These are phyloP conservation scores for Hemicentrotus pulcherrimus DNA, from an alignment of 35 echinoderm and acorn worm genomes.

Conservation along the genomic window DNA sequence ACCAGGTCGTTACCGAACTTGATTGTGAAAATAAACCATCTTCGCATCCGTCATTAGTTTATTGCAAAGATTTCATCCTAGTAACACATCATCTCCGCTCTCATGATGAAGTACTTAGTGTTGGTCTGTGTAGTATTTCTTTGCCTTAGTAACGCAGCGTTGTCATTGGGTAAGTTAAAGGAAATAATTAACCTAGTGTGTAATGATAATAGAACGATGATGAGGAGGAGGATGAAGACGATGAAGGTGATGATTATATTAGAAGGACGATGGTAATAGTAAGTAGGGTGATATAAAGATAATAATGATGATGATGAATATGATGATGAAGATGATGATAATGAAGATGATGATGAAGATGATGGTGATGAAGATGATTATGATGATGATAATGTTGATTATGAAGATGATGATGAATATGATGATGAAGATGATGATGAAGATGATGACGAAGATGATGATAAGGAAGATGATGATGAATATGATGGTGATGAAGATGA, in stretches of 20 bases:
- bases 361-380: neutral
- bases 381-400: neutral
- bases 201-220: neutral
- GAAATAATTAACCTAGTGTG: neutral
- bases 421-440: neutral
- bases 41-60: neutral
- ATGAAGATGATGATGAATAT: neutral
- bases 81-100: neutral
- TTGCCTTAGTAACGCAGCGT: neutral
- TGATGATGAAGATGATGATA: neutral
- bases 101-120: neutral
- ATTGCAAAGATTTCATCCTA: neutral
- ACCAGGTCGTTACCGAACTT: neutral
- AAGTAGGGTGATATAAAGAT: neutral
- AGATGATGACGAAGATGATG: neutral
- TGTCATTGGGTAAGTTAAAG: neutral
- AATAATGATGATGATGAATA: neutral
- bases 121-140: neutral
- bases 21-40: neutral
- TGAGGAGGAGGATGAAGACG: neutral
- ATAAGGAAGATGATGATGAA: neutral
- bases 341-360: neutral
- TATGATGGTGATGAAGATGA: neutral
- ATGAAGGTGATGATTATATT: neutral
- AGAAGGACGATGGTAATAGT: neutral